Percentiles rank a stretch among this genome's conserved stretches.
These are phyloP conservation scores for Pseudeuparius sepicola DNA, from an alignment of 2,888 invertebrate species.

Conservation along the genomic window DNA sequence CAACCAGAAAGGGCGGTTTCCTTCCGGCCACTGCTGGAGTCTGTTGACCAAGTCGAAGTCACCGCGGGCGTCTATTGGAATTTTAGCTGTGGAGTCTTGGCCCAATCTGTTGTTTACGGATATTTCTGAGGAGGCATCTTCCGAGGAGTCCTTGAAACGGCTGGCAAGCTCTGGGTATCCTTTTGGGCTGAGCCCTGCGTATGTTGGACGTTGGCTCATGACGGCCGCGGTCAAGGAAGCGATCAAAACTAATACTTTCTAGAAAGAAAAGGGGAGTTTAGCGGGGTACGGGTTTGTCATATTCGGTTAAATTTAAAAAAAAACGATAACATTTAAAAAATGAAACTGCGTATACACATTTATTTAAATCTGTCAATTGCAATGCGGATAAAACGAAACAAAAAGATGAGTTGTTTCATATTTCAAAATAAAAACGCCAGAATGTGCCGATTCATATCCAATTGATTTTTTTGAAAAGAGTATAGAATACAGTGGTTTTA, in stretches of 20 bases:
- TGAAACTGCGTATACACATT: no score
- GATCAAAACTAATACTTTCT: constrained; percentile 23
- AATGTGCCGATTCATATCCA: no score
- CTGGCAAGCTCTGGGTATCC: constrained; percentile 49
- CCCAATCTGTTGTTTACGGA: constrained; percentile 45
- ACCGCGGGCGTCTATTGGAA: constrained; percentile 58
- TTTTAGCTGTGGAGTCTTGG: constrained; percentile 38
- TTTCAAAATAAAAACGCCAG: no score
- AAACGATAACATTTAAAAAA: no score
- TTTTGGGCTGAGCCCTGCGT: constrained; percentile 48
- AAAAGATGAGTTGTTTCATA: no score
- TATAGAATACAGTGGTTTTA: no score
- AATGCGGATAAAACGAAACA: no score
- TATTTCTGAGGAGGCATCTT: constrained; percentile 23
- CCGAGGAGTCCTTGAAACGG: constrained; percentile 32
- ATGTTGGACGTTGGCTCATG: constrained; percentile 52
- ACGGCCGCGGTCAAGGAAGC: constrained; percentile 19
- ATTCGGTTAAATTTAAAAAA: no score
- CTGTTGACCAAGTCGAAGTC: constrained; percentile 51
- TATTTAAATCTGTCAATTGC: no score
- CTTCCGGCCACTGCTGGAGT: constrained; percentile 54
- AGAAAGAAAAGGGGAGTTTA: constrained; percentile 21
- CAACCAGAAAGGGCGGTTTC: constrained; percentile 64
- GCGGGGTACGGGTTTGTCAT: no score
- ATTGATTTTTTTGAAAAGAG: no score